Evolutionary conservation across 2,797 vertebrate genomes (phyloP), one percentile per base, ranked within the genome.

Genomic region (Pseudocheirus occidentalis): DNA sequence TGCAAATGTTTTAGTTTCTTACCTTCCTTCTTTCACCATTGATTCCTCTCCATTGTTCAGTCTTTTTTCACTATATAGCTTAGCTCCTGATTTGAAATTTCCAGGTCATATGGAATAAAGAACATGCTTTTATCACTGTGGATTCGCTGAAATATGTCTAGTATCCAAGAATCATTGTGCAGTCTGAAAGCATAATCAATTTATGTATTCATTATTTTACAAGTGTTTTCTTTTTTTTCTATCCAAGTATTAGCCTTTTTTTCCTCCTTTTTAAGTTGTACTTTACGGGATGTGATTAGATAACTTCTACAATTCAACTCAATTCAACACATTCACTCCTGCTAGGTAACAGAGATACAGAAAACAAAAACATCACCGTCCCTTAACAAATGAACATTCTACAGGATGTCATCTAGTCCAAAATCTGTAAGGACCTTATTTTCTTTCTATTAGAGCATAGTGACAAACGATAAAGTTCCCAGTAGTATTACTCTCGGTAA

Each of bases 31-130:
- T 99, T 98, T 99, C 99, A 58, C 99, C 99, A 1, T 96, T 99
- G 97, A 98, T 98, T 96, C 99, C 99, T 98, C 99, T 98, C 99
- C 99, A 99, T 95, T 99, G 99, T 97, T 99, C 99, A 16, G 99
- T 99, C 91, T 99, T 99, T 98, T 98, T 99, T 99, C 55, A 99
- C 98, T 55, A 99, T 98, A 96, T 99, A 99, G 98, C 99, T 99
- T 96, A 99, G 98, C 93, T 99, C 99, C 98, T 99, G 99, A 97
- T 98, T 99, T 95, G 99, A 99, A 98, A 99, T 98, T 98, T 99
- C 99, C 92, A 99, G 97, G 96, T 99, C 99, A 66, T 99, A 98
- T 1, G 99, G 99, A 96, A 99, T 95, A 73, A 99, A 99, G 98
- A 99, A 99, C 0, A 95, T 96, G 14, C 95, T 98, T 97, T 99